These are phyloP conservation scores for Drosophila melanogaster DNA, from an alignment of 1,140 invertebrate species.

Conservation along the genomic window Release_6_plus_ISO1_MT NT_033779.5:12390501-12391000, in stretches of 20 bases:
- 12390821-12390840: constrained; percentile 59
- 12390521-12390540: constrained; percentile 42
- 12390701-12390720: constrained; percentile 13
- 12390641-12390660: constrained; percentile 83
- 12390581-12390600: constrained; percentile 27
- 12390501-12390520: constrained; percentile 47
- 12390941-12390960: constrained; percentile 40
- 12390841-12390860: constrained; percentile 38
- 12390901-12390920: constrained; percentile 79
- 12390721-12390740: constrained; percentile 31
- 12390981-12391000: constrained; percentile 83
- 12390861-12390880: constrained; percentile 66
- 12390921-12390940: constrained; percentile 75
- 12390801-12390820: constrained; percentile 76
- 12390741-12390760: constrained; percentile 10
- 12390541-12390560: neutral
- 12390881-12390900: constrained; percentile 76
- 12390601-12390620: constrained; percentile 13
- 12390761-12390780: constrained; percentile 68
- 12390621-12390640: constrained; percentile 57
- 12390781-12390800: constrained; percentile 81
- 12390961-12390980: constrained; percentile 75
- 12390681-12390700: constrained; percentile 55
- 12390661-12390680: constrained; percentile 80
- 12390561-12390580: constrained; percentile 59